phyloP scores from a whole-genome alignment of 2,797 vertebrate genomes.

The Artibeus lituratus region DNA sequence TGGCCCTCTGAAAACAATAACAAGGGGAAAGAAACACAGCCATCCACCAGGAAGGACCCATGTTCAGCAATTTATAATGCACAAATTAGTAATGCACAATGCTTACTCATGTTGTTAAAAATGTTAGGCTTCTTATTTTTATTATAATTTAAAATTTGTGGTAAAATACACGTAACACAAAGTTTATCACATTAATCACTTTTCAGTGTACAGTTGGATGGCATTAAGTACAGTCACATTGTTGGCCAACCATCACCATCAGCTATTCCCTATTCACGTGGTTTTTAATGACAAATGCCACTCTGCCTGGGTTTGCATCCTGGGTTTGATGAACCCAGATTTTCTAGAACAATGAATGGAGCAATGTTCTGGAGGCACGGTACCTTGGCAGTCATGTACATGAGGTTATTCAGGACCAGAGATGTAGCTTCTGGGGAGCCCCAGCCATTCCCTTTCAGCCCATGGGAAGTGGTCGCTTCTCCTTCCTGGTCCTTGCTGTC shows the following conservation, averaged over 20 bases:
- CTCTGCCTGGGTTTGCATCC: neutral
- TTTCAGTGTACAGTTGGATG: neutral
- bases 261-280: fast-evolving
- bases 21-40: neutral
- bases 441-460: constrained; percentile 96
- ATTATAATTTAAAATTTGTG: neutral
- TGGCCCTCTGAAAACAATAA: neutral
- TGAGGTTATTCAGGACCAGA: constrained; percentile 98
- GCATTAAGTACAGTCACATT: neutral
- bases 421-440: constrained; percentile 97
- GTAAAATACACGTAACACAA: neutral
- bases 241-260: fast-evolving
- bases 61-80: neutral
- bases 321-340: neutral
- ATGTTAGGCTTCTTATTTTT: neutral
- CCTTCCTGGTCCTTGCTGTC: constrained; percentile 87
- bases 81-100: neutral
- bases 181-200: neutral
- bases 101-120: neutral
- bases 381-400: constrained; percentile 99
- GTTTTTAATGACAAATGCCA: neutral
- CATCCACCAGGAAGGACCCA: neutral
- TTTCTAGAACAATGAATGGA: neutral
- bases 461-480: constrained; percentile 81
- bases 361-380: fast-evolving